These are phyloP conservation scores for Heptranchias perlo DNA, from an alignment of 2,113 vertebrate species.

Conservation along the genomic window DNA sequence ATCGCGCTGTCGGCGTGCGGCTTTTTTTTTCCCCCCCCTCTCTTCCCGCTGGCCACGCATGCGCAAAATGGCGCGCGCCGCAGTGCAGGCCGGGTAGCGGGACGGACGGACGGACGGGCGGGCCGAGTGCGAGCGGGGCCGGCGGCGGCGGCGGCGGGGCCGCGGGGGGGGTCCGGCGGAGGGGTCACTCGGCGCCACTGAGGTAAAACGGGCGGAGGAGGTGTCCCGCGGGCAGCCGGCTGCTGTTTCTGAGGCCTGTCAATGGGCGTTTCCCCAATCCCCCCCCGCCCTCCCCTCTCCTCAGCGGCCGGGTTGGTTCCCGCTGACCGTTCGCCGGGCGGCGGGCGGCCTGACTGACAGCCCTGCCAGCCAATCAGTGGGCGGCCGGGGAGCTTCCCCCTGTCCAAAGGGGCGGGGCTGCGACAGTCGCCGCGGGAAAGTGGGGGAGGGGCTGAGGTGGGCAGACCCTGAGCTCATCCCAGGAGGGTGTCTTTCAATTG, in stretches of 20 bases:
- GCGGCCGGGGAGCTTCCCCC: neutral
- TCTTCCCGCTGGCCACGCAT: too few species aligned
- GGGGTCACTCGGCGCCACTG: constrained; percentile 46
- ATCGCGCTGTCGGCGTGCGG: neutral
- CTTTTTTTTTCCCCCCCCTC: neutral
- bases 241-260: constrained; percentile 22
- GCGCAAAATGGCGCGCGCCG: constrained; percentile 37
- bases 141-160: constrained; percentile 44
- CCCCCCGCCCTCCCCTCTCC: neutral
- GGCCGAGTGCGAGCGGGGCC: constrained; percentile 46
- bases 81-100: constrained; percentile 39
- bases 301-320: neutral
- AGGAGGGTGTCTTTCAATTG: too few species aligned
- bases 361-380: neutral
- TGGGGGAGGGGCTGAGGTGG: neutral
- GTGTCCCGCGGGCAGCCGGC: too few species aligned
- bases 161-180: constrained; percentile 41
- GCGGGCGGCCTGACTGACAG: neutral
- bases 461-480: too few species aligned
- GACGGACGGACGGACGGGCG: constrained; percentile 40
- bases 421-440: too few species aligned
- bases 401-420: neutral
- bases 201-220: neutral
- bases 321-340: neutral
- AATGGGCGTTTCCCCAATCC: neutral